Evolutionary conservation across 2,888 invertebrate species (phyloP).

Genomic region (Dryobotodes eremita): DNA sequence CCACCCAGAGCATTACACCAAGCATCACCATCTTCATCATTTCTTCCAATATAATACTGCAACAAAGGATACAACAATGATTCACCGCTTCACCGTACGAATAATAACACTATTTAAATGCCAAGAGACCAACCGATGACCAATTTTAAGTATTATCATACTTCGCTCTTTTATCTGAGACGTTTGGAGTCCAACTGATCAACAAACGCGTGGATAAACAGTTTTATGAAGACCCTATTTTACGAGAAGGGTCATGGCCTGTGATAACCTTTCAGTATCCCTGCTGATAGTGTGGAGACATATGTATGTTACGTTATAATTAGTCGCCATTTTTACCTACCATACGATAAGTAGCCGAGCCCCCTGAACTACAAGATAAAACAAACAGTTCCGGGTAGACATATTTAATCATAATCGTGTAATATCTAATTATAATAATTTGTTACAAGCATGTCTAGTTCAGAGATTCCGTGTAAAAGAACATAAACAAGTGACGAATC

Average conservation of each 20-base stretch:
- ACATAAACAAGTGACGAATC: conserved; percentile 48
- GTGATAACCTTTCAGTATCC: conserved; percentile 75
- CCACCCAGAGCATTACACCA: conserved; percentile 87
- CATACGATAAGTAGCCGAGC: conserved; percentile 77
- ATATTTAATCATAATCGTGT: conserved; percentile 35
- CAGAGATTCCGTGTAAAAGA: conserved; percentile 21
- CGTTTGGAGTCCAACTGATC: conserved; percentile 79
- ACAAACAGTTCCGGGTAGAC: conserved; percentile 49
- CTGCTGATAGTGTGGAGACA: conserved; percentile 65
- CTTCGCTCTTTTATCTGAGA: conserved; percentile 68
- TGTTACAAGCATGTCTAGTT: conserved; percentile 10
- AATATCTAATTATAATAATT: conserved; percentile 34
- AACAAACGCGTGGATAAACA: conserved; percentile 74
- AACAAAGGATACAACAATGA: conserved; percentile 73
- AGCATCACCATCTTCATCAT: conserved; percentile 87
- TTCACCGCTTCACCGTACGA: conserved; percentile 59
- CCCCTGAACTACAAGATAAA: conserved; percentile 72
- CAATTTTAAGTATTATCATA: conserved; percentile 74
- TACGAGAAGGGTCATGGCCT: conserved; percentile 80
- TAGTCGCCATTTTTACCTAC: conserved; percentile 29
- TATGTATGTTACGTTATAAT: conserved; percentile 72
- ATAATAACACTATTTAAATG: conserved; percentile 71
- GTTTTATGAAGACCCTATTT: conserved; percentile 78
- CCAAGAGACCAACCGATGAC: conserved; percentile 74
- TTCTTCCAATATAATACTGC: conserved; percentile 89